Percentiles rank a stretch among this genome's conserved stretches.
Evolutionary conservation across 1,140 invertebrate genomes (phyloP).

Genomic region (Ridgeia piscesae): DNA sequence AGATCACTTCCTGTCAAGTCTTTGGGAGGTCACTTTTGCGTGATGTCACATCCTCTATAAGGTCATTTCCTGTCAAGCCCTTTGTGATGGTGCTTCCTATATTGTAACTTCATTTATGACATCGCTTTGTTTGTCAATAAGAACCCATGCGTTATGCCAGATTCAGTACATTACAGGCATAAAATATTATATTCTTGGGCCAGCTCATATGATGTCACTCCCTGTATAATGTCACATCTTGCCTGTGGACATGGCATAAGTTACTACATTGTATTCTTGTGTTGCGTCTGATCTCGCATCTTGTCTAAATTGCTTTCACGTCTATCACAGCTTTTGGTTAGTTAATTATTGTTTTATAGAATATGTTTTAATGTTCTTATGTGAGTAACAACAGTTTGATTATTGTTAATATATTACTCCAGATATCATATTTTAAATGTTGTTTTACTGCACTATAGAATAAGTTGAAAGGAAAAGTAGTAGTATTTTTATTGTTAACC

Average conservation of each 20-base stretch:
- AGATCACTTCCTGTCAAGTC: too few species aligned
- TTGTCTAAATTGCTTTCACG: background rate
- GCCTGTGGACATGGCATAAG: background rate
- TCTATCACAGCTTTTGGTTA: background rate
- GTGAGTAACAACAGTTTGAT: background rate
- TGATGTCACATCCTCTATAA: conserved; percentile 2
- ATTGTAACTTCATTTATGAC: background rate
- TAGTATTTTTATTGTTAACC: background rate
- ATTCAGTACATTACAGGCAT: background rate
- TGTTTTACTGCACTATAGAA: background rate
- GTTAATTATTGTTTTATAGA: background rate
- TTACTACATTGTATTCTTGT: background rate
- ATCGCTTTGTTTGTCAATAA: background rate
- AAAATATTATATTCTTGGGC: background rate
- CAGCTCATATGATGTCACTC: background rate
- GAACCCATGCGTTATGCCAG: background rate
- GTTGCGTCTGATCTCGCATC: background rate
- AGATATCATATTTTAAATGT: background rate
- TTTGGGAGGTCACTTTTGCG: too few species aligned
- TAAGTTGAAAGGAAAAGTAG: background rate
- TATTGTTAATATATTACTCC: background rate
- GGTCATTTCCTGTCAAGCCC: background rate
- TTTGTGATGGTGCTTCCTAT: background rate
- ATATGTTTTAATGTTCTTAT: background rate
- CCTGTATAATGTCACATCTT: background rate